These are phyloP conservation scores for Amblyopsis rosae DNA, from an alignment of 2,113 vertebrate genomes.

Conservation along the genomic window DNA sequence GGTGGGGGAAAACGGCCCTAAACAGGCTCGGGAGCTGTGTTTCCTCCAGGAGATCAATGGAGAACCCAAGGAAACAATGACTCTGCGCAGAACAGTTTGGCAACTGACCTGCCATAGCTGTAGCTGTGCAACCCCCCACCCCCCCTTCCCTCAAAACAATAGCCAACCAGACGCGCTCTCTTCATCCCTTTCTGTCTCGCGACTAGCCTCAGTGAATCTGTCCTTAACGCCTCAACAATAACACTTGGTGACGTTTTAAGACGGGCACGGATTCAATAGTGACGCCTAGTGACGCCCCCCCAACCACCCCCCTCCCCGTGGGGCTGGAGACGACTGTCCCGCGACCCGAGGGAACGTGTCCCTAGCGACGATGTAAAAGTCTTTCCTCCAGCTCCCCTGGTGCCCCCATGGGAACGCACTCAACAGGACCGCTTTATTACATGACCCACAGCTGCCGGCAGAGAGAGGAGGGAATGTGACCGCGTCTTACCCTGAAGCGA, in stretches of 20 bases:
- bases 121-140: conserved; percentile 1
- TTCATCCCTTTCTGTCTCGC: no score
- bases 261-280: no score
- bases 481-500: conserved; percentile 82
- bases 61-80: conserved; percentile 33
- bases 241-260: no score
- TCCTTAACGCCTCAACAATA: no score
- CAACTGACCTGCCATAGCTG: conserved; percentile 19
- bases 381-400: neutral
- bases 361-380: neutral
- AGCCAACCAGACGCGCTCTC: no score
- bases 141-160: neutral
- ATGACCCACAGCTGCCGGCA: neutral
- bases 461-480: neutral
- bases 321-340: no score
- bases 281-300: no score
- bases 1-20: no score
- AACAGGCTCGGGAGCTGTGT: no score
- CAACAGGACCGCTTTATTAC: neutral
- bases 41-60: conserved; percentile 21
- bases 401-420: neutral
- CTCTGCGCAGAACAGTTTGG: neutral
- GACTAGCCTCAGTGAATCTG: no score
- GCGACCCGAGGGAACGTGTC: no score
- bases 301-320: no score